A percentile compares a stretch with the other conserved stretches of the same genome.
phyloP scores from a whole-genome alignment of 2,888 invertebrate species.

The Cinara cedri region DNA sequence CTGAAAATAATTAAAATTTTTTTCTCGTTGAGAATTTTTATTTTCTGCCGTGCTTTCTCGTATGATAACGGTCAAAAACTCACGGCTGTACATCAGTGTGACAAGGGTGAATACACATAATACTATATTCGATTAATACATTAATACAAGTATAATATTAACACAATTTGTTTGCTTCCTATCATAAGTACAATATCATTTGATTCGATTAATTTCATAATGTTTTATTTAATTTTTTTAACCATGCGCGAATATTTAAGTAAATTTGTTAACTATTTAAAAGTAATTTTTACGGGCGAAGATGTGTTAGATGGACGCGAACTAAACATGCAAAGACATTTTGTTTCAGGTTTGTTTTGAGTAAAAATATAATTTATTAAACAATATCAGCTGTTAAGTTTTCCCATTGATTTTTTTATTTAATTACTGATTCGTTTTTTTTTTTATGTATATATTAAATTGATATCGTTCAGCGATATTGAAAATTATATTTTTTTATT shows the following conservation, averaged over 20 bases:
- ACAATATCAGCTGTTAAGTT: neutral
- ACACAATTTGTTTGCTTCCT: no score
- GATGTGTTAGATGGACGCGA: conserved; percentile 26
- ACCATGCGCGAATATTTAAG: conserved; percentile 17
- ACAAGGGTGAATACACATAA: conserved; percentile 49
- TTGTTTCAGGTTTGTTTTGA: conserved; percentile 32
- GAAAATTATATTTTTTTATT: neutral
- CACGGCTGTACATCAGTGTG: conserved; percentile 28
- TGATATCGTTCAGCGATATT: neutral
- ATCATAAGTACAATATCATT: neutral
- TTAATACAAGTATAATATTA: neutral
- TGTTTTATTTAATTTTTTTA: conserved; percentile 35
- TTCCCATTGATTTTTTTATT: neutral
- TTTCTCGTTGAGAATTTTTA: neutral
- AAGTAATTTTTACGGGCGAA: conserved; percentile 27
- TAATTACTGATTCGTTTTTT: neutral
- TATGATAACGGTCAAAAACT: conserved; percentile 28
- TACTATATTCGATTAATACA: conserved; percentile 38
- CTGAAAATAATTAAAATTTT: neutral
- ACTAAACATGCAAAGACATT: conserved; percentile 18
- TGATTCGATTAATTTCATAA: conserved; percentile 1
- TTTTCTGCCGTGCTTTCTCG: conserved; percentile 13
- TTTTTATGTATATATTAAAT: no score
- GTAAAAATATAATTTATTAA: neutral
- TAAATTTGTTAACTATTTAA: conserved; percentile 25